Evolutionary conservation across 2,797 vertebrate species (phyloP), one percentile per base, ranked within the genome.

Genomic region (Ceryle rudis): DNA sequence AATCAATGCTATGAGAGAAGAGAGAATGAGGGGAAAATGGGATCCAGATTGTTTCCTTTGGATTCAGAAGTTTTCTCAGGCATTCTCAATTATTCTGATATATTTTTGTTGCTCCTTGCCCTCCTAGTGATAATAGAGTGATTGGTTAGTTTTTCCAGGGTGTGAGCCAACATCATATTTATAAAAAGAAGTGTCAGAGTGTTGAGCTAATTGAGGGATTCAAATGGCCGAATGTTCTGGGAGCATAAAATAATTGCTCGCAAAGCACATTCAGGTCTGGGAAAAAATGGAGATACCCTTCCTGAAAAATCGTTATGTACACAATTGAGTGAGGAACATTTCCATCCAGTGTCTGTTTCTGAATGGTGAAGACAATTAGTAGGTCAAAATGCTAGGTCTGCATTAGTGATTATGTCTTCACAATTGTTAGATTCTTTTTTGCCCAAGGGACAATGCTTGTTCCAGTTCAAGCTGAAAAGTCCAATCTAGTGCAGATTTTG

Each of bases 101-200:
- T 49, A 49, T 73, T 94, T 89, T 41, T 80, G 58, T 79, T 87
- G 75, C 78, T 92, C 95, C 72, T 90, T 94, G 83, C 91, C 93
- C 94, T 92, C 6, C 47, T 49, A 51, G 94, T 84, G 92, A 94
- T 93, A 96, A 96, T 94, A 77, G 64, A 96, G 60, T 92, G 79
- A 91, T 77, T 3, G 23, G 39, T 61, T 88, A 79, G 47, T 64
- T 93, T 71, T 83, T 94, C 91, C 88, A 89, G 66, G 44, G 41
- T 2, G 2, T 64, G 42, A 95, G 74, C 83, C 83, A 95, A 67
- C 52, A 44, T 49, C 15, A 1, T 89, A 74, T 88, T 91, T 94
- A 90, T 67, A 95, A 92, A 95, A 93, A 81, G 62, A 82, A 83
- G 77, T 81, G 70, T 91, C 35, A 81, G 70, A 84, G 21, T 80